A percentile compares a stretch with the other conserved stretches of the same genome.
Evolutionary conservation across 2,797 vertebrate genomes (phyloP).

Genomic region (Coccyzus lansbergi): DNA sequence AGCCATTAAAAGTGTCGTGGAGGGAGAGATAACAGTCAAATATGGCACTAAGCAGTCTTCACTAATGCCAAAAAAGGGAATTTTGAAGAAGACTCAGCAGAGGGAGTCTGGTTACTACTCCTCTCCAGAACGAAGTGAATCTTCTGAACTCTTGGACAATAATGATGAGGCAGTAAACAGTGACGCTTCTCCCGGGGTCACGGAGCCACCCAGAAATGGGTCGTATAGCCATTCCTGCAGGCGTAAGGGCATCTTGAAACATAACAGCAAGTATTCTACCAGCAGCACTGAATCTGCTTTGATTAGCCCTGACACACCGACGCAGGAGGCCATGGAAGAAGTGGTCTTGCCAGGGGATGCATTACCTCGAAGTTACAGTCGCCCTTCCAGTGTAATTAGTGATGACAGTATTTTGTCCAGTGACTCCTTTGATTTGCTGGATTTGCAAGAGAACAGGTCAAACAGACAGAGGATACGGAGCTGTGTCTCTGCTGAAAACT

Average conservation of each 20-base stretch:
- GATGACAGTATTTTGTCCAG: slow-evolving; percentile 90
- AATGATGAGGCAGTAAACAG: slow-evolving; percentile 74
- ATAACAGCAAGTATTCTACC: slow-evolving; percentile 93
- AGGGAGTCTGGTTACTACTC: slow-evolving; percentile 99
- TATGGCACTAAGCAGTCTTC: slow-evolving; percentile 82
- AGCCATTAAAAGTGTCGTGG: slow-evolving; percentile 79
- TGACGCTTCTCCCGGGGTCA: slow-evolving; percentile 78
- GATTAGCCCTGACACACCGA: slow-evolving; percentile 77
- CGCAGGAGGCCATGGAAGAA: slow-evolving; percentile 77
- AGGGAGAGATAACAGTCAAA: slow-evolving; percentile 82
- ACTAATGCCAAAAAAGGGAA: slow-evolving; percentile 95
- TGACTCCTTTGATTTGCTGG: slow-evolving; percentile 87
- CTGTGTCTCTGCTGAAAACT: slow-evolving; percentile 94
- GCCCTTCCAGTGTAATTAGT: slow-evolving; percentile 92
- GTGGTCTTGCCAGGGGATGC: slow-evolving; percentile 74
- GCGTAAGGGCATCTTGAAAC: slow-evolving; percentile 96
- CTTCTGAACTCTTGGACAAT: slow-evolving; percentile 88
- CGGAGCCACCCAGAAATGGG: slow-evolving; percentile 70
- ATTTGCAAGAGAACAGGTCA: slow-evolving; percentile 86
- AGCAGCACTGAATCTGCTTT: slow-evolving; percentile 77
- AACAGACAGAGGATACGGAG: slow-evolving; percentile 88
- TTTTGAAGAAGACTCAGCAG: slow-evolving; percentile 97
- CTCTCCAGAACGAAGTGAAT: slow-evolving; percentile 96
- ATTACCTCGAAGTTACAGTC: slow-evolving; percentile 94
- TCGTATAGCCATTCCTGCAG: slow-evolving; percentile 81